Evolutionary conservation across 2,888 invertebrate genomes (phyloP), one percentile per base, ranked within the genome.

Genomic region (Agrotis exclamationis): DNA sequence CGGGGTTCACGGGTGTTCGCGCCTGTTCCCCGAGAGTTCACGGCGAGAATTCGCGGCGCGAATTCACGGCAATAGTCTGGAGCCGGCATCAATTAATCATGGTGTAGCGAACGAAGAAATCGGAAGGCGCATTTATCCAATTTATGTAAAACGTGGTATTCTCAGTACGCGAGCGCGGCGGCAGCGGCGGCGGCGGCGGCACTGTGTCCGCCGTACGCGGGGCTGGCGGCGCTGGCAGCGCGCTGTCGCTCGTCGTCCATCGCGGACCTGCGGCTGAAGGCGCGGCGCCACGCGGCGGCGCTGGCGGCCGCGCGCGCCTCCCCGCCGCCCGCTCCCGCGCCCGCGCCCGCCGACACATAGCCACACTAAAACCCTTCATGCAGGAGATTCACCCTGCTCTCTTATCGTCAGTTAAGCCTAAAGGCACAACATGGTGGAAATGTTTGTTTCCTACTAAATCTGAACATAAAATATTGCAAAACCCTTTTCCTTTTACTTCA

Each of bases 221-320:
- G 98, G 76, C 96, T 99, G 82, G 98, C 98, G 13, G 98, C 98
- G 3, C 97, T 98, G 57, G 98, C 98, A 13, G 98, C 98, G 20
- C 97, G 98, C 75, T 98, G 98, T 88, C 98, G 98, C 93, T 98
- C 98, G 87, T 99, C 99, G 24, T 99, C 99, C 92, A 99, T 99
- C 91, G 99, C 99, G 0, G 99, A 99, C 95, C 96, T 99, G 69
- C 97, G 99, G 86, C 97, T 99, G 82, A 99, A 99, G 94, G 99
- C 99, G 24, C 98, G 98, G 91, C 98, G 99, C 86, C 99, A 99
- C 93, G 98, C 99, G 45, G 99, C 99, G 85, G 98, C 99, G 0
- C 95, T 99, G 65, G 99, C 97, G 2, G 96, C 97, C 24, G 97
- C 97, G 11, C 90, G 95, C 54, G 91, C 86, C 2, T 88, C 91